phyloP scores from a whole-genome alignment of 2,888 invertebrate genomes.

The Papilio protenor region DNA sequence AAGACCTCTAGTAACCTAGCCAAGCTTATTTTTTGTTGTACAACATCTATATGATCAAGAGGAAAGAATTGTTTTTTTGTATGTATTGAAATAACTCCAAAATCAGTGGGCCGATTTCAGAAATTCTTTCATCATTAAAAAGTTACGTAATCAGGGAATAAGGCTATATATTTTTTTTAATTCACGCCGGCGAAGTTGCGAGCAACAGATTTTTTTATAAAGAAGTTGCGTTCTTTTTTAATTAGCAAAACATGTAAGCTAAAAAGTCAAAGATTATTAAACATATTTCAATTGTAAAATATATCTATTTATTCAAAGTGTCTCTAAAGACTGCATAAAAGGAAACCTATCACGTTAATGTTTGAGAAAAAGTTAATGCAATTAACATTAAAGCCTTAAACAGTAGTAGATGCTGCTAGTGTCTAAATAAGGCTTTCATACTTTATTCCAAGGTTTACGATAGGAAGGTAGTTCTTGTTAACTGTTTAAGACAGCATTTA shows the following conservation, averaged over 20 bases:
- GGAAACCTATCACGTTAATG: slow-evolving; percentile 13
- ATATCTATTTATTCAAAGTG: background rate
- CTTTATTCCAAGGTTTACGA: slow-evolving; percentile 22
- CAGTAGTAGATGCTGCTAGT: background rate
- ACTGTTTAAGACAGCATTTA: slow-evolving; percentile 11
- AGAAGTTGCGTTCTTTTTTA: background rate
- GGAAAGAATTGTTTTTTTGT: too few relatives aligned
- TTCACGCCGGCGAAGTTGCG: too few relatives aligned
- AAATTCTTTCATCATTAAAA: too few relatives aligned
- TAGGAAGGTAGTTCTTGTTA: slow-evolving; percentile 3
- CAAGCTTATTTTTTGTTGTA: too few relatives aligned
- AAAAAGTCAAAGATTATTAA: background rate
- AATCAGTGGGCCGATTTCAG: too few relatives aligned
- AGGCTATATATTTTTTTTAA: too few relatives aligned
- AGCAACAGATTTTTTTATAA: background rate
- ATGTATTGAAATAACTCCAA: too few relatives aligned
- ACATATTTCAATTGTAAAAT: background rate
- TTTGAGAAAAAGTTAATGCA: slow-evolving; percentile 15
- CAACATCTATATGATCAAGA: too few relatives aligned
- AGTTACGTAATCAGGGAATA: too few relatives aligned
- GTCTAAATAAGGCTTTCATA: slow-evolving; percentile 19
- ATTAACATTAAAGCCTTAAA: slow-evolving; percentile 21
- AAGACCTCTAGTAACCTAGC: background rate
- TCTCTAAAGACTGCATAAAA: slow-evolving; percentile 1
- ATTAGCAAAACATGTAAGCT: background rate